A percentile compares a stretch with the other conserved stretches of the same genome.
These are phyloP conservation scores for Ctenoplectra terminalis DNA, from an alignment of 1,140 invertebrate species.

Conservation along the genomic window DNA sequence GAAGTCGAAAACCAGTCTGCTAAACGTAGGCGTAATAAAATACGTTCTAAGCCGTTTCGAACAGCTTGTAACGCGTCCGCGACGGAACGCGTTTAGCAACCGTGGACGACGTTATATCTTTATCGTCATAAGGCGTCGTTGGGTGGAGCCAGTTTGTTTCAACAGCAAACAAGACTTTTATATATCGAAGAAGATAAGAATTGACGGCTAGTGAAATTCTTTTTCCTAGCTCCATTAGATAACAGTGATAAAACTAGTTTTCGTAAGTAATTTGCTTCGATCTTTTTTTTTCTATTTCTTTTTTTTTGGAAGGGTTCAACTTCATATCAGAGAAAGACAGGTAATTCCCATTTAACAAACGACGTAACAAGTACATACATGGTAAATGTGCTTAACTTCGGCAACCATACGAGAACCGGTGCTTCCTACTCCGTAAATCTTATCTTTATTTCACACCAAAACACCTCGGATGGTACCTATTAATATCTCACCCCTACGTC, in stretches of 20 bases:
- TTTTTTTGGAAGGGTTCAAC: too few species aligned
- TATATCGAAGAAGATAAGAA: too few species aligned
- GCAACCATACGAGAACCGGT: neutral
- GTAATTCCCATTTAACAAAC: neutral
- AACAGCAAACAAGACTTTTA: neutral
- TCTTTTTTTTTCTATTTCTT: too few species aligned
- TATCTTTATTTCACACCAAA: neutral
- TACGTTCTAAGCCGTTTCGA: constrained; percentile 14
- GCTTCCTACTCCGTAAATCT: neutral
- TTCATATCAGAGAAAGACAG: neutral
- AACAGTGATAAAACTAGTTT: too few species aligned
- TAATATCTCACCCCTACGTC: neutral
- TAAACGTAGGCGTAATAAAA: constrained; percentile 47
- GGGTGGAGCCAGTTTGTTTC: neutral
- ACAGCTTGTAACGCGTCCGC: constrained; percentile 20
- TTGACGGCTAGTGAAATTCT: too few species aligned
- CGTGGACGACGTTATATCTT: constrained; percentile 56
- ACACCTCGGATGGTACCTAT: neutral
- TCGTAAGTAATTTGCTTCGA: too few species aligned
- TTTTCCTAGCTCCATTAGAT: too few species aligned
- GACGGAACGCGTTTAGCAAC: constrained; percentile 40
- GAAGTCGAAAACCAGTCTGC: constrained; percentile 21
- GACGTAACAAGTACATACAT: neutral
- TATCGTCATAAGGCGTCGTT: constrained; percentile 50
- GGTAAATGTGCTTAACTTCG: neutral